Evolutionary conservation across 2,113 vertebrate species (phyloP).

Genomic region (Istiophorus platypterus): DNA sequence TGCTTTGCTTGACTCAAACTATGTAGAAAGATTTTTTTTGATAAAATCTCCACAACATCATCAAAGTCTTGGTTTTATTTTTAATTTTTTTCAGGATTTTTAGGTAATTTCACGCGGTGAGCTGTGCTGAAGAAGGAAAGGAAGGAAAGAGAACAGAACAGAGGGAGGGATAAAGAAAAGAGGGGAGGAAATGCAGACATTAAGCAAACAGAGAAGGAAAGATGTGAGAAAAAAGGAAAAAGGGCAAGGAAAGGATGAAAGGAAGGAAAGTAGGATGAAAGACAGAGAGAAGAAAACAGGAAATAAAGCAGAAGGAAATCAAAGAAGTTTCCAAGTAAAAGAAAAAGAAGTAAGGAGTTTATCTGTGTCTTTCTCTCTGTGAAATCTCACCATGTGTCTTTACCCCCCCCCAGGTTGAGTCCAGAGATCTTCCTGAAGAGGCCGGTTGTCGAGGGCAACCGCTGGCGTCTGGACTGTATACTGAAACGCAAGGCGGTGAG

Average conservation of each 20-base stretch:
- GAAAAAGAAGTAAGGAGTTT: too few species aligned
- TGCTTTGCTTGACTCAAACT: too few species aligned
- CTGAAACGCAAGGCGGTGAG: constrained; percentile 95
- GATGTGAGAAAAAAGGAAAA: not conserved
- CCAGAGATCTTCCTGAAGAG: constrained; percentile 88
- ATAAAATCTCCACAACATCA: too few species aligned
- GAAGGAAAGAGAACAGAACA: not conserved
- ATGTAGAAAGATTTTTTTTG: too few species aligned
- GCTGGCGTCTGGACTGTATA: constrained; percentile 93
- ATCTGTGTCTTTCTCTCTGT: not conserved
- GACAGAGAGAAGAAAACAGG: not conserved
- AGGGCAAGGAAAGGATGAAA: rapidly evolving
- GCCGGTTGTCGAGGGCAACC: constrained; percentile 96
- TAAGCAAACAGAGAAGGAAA: not conserved
- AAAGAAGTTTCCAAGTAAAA: too few species aligned
- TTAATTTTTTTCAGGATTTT: not conserved
- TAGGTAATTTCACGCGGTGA: not conserved
- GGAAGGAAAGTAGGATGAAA: not conserved
- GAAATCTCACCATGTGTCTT: not conserved
- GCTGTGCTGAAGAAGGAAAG: not conserved
- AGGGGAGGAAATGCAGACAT: not conserved
- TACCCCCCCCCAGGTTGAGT: constrained; percentile 76
- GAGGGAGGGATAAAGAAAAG: not conserved
- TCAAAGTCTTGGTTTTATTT: too few species aligned
- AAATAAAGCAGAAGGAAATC: not conserved